Conservation (phyloP, 2,113 vertebrate species). For the Crotalus helleri region DNA sequence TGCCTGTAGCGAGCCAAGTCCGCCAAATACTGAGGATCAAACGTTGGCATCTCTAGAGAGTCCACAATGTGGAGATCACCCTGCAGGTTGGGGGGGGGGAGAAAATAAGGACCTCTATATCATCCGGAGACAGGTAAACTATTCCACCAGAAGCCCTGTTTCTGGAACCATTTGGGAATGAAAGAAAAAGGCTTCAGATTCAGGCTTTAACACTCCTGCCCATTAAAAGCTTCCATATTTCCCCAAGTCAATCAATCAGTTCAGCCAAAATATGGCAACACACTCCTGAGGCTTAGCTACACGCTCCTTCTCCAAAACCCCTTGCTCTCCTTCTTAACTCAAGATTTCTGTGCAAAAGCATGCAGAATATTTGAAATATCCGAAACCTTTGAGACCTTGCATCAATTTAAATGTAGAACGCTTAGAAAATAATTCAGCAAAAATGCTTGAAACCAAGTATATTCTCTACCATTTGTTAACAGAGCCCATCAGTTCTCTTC, state of each 20-base stretch:
- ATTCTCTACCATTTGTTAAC: neutral
- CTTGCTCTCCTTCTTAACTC: neutral
- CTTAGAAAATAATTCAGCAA: neutral
- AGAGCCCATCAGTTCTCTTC: neutral
- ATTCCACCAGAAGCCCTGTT: neutral
- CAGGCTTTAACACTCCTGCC: neutral
- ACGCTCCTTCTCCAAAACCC: neutral
- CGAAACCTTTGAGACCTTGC: neutral
- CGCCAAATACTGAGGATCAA: constrained; percentile 78
- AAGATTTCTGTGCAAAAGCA: neutral
- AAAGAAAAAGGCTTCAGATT: neutral
- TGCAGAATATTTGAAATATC: neutral
- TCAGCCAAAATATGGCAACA: neutral
- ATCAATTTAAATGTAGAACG: neutral
- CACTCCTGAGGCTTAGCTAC: neutral
- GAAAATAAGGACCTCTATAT: neutral
- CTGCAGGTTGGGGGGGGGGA: constrained; percentile 49
- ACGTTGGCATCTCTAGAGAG: constrained; percentile 75
- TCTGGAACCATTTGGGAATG: neutral
- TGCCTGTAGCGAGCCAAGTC: constrained; percentile 73
- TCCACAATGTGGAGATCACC: constrained; percentile 81
- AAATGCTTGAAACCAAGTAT: neutral
- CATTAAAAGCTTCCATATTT: neutral
- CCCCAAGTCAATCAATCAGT: neutral
- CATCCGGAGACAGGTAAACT: neutral